Evolutionary conservation across 2,113 vertebrate genomes (phyloP), one percentile per base, ranked within the genome.

Genomic region (Cyanoliseus patagonus): DNA sequence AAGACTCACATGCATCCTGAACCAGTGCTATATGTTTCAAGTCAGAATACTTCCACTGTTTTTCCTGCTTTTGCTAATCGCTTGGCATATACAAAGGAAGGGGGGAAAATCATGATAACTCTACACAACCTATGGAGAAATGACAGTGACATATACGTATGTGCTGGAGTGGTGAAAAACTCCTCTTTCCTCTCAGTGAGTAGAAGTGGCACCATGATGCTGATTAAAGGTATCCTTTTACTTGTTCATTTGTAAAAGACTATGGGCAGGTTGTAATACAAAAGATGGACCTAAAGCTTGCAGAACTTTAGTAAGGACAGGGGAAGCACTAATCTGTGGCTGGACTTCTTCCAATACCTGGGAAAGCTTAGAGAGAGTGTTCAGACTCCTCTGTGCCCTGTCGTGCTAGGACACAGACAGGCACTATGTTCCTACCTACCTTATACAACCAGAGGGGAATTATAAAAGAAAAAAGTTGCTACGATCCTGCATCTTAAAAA

Each of bases 141-240:
- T 0, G 96, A 97, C 66, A 97, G 75, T 8, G 95, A 68, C n/a
- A 9, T 74, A 0, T 97, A 97, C 5, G 10, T 86, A 2, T 97
- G 97, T 77, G 82, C 17, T 16, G 33, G 17, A 10, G 3, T 31
- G 4, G 1, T 52, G 41, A 10, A 5, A 19, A 23, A 19, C 0
- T 13, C 10, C 25, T 1, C 22, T 46, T 69, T 31, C 57, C 27
- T 49, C 61, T n/a, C 3, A 9, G 67, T 13, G 0, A 68, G 3
- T 4, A 24, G 55, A 28, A 57, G 4, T 0, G 92, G 88, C 80
- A 96, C 95, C 76, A 72, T 97, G 39, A 3, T 97, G 51, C 30
- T 94, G 74, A 44, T 97, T 53, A 73, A 74, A 96, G 97, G 96
- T 97, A 94, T 7, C 9, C 20, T 30, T 69, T 41, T 24, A 7